phyloP scores from a whole-genome alignment of 2,113 vertebrate genomes.

The Tauraco erythrolophus region DNA sequence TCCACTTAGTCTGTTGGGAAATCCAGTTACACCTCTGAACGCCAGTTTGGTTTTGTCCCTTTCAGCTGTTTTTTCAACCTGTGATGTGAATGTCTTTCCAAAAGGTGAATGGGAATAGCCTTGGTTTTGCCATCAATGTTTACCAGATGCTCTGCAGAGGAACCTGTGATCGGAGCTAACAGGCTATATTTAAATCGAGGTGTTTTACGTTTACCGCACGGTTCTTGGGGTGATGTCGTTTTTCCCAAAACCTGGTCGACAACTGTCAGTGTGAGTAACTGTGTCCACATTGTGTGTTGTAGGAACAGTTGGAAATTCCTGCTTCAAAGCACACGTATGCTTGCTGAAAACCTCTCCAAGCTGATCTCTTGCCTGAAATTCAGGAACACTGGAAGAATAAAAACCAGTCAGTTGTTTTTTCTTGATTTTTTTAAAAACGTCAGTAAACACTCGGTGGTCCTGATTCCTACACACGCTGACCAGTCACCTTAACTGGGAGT shows the following conservation, averaged over 20 bases:
- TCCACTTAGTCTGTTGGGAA: not conserved
- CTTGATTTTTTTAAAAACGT: not conserved
- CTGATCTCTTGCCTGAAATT: slow-evolving; percentile 68
- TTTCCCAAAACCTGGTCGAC: slow-evolving; percentile 79
- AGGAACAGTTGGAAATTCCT: not conserved
- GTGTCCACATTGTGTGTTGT: slow-evolving; percentile 70
- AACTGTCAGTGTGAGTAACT: slow-evolving; percentile 68
- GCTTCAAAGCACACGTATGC: slow-evolving; percentile 9
- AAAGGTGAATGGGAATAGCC: not conserved
- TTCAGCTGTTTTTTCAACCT: not conserved
- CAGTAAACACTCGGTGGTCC: not conserved
- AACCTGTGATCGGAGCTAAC: not conserved
- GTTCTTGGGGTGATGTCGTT: slow-evolving; percentile 54
- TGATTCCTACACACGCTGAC: not conserved
- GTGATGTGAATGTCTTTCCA: not conserved
- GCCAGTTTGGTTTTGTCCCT: not conserved
- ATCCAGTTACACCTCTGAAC: not conserved
- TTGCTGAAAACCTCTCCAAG: slow-evolving; percentile 71
- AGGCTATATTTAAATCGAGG: not conserved
- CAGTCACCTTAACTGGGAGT: not conserved
- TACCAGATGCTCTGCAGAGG: not conserved
- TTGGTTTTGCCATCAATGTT: not conserved
- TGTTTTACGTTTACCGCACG: slow-evolving; percentile 74
- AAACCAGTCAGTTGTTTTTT: rapidly evolving
- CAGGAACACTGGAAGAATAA: not conserved